Conservation (phyloP, 2,888 invertebrate genomes). For the Athripsodes cinereus region DNA sequence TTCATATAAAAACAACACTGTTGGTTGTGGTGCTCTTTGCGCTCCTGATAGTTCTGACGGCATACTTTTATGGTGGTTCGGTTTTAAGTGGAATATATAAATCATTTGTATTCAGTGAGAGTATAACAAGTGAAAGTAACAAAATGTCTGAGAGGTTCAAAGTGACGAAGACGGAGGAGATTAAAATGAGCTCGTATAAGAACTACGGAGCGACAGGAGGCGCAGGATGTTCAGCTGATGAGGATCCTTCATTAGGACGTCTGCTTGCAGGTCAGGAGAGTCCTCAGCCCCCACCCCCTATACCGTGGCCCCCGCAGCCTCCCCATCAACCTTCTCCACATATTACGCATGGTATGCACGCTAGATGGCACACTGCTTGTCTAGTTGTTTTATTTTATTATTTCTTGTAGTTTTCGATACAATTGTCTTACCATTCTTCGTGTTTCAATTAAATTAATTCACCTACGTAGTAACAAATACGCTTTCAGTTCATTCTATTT, state of each 20-base stretch:
- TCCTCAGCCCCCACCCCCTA: constrained; percentile 13
- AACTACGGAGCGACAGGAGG: constrained; percentile 52
- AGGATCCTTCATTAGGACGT: constrained; percentile 35
- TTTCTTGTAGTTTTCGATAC: not conserved
- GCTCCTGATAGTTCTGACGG: not conserved
- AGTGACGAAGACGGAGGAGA: constrained; percentile 54
- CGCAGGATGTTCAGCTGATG: constrained; percentile 32
- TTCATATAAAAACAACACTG: not conserved
- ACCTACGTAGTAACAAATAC: too few species aligned
- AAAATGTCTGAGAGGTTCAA: constrained; percentile 55
- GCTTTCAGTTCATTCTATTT: too few species aligned
- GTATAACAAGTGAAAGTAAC: constrained; percentile 30
- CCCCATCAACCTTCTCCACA: constrained; percentile 38
- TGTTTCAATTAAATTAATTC: too few species aligned
- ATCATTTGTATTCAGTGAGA: not conserved
- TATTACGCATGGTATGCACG: constrained; percentile 17
- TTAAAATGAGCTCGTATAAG: constrained; percentile 45
- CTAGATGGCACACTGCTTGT: constrained; percentile 12
- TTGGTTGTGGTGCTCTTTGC: not conserved
- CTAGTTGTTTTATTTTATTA: constrained; percentile 5
- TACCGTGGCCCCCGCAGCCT: constrained; percentile 34
- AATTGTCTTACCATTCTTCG: not conserved
- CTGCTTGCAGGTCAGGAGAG: constrained; percentile 32
- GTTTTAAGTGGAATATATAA: not conserved
- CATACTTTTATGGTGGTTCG: not conserved